Evolutionary conservation across 2,797 vertebrate genomes (phyloP), one percentile per base, ranked within the genome.

Genomic region (Anabacerthia variegaticeps): DNA sequence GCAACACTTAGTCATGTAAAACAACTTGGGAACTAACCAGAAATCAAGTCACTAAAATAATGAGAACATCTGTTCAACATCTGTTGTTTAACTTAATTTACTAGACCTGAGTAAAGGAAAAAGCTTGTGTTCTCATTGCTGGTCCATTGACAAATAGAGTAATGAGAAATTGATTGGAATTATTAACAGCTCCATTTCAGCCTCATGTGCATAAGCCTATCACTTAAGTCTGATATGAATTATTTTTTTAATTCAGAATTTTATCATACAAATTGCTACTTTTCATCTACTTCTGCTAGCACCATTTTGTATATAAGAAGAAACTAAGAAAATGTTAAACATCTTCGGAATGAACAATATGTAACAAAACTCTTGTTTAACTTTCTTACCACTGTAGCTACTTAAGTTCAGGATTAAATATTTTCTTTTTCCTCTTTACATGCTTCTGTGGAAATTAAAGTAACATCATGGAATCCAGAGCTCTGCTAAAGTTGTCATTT

Each of bases 51-150:
- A 69, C 88, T 86, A 92, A 92, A 81, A 93, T 95, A 92, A 94
- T 86, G 85, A 88, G 73, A 94, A 86, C 94, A 97, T 92, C 89
- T 92, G 91, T 82, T 93, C 83, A 93, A 66, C 93, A 95, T 86
- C 88, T 96, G 94, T 81, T 94, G 48, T 79, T 94, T 84, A 92
- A 85, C 58, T 69, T 90, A 73, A 92, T 93, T 93, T 92, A 71
- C 63, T 79, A 95, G 76, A 93, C 59, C 37, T 81, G 74, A 78
- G 51, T 73, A 79, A 27, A 78, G 75, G 67, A 73, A 73, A 93
- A 94, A 92, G 15, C 20, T 58, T 58, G 14, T 46, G 27, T 46
- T 94, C 63, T 79, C 55, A 52, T 95, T 93, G 76, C 13, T 20
- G 34, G 41, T 46, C 83, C 67, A 85, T 49, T 96, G 82, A 88